Base-by-base conservation (phyloP, 2,888 invertebrate species). In the Agrochola circellaris region DNA sequence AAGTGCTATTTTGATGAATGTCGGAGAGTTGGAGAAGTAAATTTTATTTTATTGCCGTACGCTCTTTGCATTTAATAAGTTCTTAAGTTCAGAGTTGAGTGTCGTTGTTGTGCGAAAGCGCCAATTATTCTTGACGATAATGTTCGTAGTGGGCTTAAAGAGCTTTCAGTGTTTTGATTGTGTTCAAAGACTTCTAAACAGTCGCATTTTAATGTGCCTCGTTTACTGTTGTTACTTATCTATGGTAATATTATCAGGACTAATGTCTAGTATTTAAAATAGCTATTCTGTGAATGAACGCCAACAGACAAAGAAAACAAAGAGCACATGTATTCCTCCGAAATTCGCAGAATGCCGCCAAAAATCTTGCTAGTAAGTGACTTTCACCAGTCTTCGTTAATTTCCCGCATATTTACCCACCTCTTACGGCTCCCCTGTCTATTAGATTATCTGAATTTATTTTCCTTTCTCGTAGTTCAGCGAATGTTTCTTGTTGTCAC, bases 361-460 rank as follows among this genome's bases (percentile, higher is more conserved):
- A 72, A 69, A 75, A 61, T 67, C 42, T 64, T 73, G 60, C 62
- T 66, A 64, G 60, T 73, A 38, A 73, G 76, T 82, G 51, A 74
- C 79, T 78, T 81, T 81, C 74, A 77, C 81, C 77, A 82, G 85
- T 90, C 89, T 93, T 94, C 91, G 93, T 94, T 95, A 95, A 95
- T 95, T 94, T 92, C 90, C 86, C 89, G 87, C 89, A 88, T 94
- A 92, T 95, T 94, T 93, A 90, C 93, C 87, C 89, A 91, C 91
- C 92, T 91, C 93, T 92, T 91, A 84, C 78, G 81, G 75, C 76
- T 82, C 82, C 81, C 84, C 87, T 78, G 88, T 89, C 89, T 93
- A 93, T 94, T 94, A 94, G 93, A 94, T 95, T 94, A 93, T 91
- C 92, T 89, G 92, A 93, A 93, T 94, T 94, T 94, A 93, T 94